Evolutionary conservation across 2,888 invertebrate species (phyloP), one percentile per base, ranked within the genome.

Genomic region (Aphrophora alni): DNA sequence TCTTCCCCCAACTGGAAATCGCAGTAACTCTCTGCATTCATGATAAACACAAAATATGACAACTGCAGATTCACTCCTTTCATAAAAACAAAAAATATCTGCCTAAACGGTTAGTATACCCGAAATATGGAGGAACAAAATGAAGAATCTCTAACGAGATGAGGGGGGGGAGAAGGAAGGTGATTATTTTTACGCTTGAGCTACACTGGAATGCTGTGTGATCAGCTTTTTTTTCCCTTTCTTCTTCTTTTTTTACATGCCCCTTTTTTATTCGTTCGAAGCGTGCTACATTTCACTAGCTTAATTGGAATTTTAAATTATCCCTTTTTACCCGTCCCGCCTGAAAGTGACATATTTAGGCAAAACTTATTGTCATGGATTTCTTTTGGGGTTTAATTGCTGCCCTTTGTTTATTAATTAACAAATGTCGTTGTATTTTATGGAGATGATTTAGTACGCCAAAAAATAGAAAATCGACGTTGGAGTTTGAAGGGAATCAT

Each of bases 251-350:
- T 8, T 21, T 21, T 21, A n/a, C n/a, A 59, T 21, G 12, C 59
- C 44, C 59, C 14, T 5, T 59, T 59, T 59, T 59, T 59, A 59
- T 59, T 59, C 59, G 21, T 59, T 59, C 59, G 59, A 59, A 59
- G 59, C 59, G 59, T 59, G 59, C 59, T 59, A 59, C 59, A 59
- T 59, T 59, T 59, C 59, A 59, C 59, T 59, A 21, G 59, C 59
- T 59, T 59, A 59, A 59, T 59, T 59, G 59, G 59, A 59, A 59
- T 59, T 59, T 59, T 59, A 59, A 59, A 59, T 59, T 59, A 59
- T 59, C 59, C 21, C 3, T 59, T 59, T 59, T 59, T 59, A 59
- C 59, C 59, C 59, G 12, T 21, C 59, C 14, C 3, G 21, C 21
- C 59, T 21, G 21, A 59, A 59, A 59, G 59, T 59, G 59, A 59